Evolutionary conservation across 1,140 invertebrate species (phyloP), one percentile per base, ranked within the genome.

Genomic region (Bombus breviceps): DNA sequence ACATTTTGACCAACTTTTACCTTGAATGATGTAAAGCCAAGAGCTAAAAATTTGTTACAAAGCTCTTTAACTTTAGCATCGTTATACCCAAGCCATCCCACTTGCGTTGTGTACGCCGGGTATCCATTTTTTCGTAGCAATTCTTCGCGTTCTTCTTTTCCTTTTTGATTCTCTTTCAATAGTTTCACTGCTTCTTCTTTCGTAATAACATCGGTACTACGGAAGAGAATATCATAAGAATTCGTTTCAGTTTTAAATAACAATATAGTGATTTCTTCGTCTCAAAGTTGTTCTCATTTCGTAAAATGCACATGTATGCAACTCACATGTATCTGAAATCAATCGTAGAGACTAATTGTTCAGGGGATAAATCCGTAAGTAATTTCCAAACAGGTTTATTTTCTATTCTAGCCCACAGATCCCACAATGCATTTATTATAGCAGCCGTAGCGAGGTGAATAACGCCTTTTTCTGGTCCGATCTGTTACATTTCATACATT

Each of bases 391-490:
- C 91, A 3, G 98, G 98, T 95, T 99, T 99, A 6, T 96, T 96
- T 92, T 98, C 97, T 2, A 98, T 95, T 92, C 97, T 96, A 3
- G 97, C 98, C 98, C 98, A 98, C 41, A 99, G 94, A 94, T 99
- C 98, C 98, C 98, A 99, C 3, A 99, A 92, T 13, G 98, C 97
- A 95, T 99, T 99, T 2, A 98, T 93, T 72, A 99, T 96, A 13
- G 98, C 98, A 5, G 97, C 98, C n/a, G 97, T 97, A 0, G 98
- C 98, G 80, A 99, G 95, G 95, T 99, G 98, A 22, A 97, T 97
- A 0, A 98, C 98, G 43, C 98, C 98, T 95, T 99, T 99, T 93
- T 99, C 98, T 41, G 98, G 98, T 15, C 98, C 98, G 80, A 99
- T 96, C 98, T 98, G 90, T 80, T 39, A 79, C 74, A 62, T 39